Conservation (phyloP, 2,797 vertebrate genomes). For the Acipenser transmontanus region DNA sequence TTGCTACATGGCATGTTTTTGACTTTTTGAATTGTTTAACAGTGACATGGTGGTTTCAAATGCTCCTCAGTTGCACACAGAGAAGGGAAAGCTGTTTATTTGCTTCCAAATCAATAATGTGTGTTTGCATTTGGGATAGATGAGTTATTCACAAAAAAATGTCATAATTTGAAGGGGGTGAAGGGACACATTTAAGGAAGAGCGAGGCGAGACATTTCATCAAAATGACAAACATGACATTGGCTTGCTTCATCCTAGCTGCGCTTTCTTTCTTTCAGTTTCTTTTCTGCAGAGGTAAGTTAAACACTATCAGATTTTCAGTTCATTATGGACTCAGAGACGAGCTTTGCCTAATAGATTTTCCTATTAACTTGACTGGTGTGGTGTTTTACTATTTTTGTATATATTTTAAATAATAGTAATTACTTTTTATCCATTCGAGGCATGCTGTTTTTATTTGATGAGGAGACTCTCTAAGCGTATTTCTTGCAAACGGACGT, state of each 20-base stretch:
- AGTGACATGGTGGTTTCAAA: too few species aligned
- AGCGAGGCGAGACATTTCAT: background rate
- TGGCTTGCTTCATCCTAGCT: constrained; percentile 21
- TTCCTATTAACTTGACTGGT: background rate
- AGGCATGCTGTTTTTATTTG: background rate
- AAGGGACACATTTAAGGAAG: constrained; percentile 16
- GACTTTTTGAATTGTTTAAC: too few species aligned
- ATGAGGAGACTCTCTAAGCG: background rate
- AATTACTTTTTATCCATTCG: background rate
- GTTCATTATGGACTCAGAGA: background rate
- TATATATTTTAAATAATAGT: background rate
- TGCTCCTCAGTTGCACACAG: too few species aligned
- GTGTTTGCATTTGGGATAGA: background rate
- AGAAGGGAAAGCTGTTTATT: background rate
- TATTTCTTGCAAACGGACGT: too few species aligned
- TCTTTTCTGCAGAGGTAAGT: constrained; percentile 44
- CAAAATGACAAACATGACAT: constrained; percentile 37
- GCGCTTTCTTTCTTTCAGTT: constrained; percentile 32
- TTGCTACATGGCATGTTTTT: too few species aligned
- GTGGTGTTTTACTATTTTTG: background rate
- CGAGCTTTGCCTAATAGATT: too few species aligned
- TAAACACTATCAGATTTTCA: background rate
- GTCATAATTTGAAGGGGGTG: constrained; percentile 1
- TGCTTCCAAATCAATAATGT: constrained; percentile 14
- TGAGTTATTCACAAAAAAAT: constrained; percentile 8